These are phyloP conservation scores for Oriolus oriolus DNA, from an alignment of 2,113 vertebrate genomes.

Conservation along the genomic window DNA sequence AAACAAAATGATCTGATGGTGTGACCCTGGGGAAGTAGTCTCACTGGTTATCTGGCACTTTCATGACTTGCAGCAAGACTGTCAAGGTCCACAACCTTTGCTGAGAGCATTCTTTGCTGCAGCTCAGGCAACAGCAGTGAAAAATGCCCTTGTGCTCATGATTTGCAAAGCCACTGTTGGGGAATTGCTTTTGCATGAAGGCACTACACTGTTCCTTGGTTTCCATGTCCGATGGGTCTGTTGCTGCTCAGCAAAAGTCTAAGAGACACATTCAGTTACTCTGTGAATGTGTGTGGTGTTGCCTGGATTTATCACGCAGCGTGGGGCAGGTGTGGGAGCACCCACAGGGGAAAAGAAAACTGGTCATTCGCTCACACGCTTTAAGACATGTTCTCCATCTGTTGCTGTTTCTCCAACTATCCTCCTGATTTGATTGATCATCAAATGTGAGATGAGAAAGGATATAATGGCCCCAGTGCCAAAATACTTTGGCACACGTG, in stretches of 20 bases:
- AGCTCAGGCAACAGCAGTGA: neutral
- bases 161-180: neutral
- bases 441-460: neutral
- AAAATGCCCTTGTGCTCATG: neutral
- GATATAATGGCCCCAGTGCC: neutral
- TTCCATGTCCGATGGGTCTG: neutral
- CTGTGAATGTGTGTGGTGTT: neutral
- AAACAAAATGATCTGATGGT: neutral
- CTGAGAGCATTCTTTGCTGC: neutral
- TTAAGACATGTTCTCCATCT: neutral
- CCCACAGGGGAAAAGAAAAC: neutral
- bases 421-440: neutral
- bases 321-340: neutral
- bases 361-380: fast-evolving
- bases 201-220: neutral
- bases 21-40: neutral
- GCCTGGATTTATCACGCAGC: neutral
- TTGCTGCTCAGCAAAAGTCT: neutral
- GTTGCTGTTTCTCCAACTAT: neutral
- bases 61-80: neutral
- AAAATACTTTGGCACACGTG: neutral
- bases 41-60: neutral
- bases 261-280: neutral
- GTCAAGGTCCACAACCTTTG: neutral
- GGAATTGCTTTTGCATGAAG: neutral